Conservation (phyloP, 1,140 invertebrate genomes). For the Brachionus angularis region DNA sequence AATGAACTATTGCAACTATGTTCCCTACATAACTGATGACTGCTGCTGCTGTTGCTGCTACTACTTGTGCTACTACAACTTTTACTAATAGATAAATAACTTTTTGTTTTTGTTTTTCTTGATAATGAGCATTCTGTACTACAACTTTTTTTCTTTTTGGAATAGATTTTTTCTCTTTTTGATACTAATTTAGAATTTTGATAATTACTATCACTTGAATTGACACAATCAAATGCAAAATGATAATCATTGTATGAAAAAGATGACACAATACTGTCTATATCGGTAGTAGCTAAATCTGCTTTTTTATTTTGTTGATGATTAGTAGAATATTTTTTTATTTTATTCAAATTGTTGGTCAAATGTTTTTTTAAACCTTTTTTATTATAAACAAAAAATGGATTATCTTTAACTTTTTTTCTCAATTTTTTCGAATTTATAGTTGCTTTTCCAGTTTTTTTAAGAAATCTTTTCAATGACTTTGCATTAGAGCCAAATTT, state of each 20-base stretch:
- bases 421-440: constrained; percentile 17
- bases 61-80: no score
- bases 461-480: neutral
- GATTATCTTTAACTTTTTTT: constrained; percentile 26
- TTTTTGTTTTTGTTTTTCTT: no score
- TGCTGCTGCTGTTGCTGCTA: no score
- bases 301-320: no score
- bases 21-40: no score
- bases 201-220: constrained; percentile 11
- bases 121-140: no score
- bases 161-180: no score
- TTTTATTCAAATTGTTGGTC: constrained; percentile 3
- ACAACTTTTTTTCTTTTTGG: no score
- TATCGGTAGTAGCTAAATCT: neutral
- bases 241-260: constrained; percentile 4
- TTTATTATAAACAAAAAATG: constrained; percentile 22
- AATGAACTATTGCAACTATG: no score
- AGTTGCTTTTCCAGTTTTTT: constrained; percentile 24
- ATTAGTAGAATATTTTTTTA: no score
- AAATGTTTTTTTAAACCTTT: constrained; percentile 24
- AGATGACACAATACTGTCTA: neutral
- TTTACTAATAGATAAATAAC: no score
- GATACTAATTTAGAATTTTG: no score
- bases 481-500: neutral
- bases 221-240: constrained; percentile 9